phyloP scores from a whole-genome alignment of 2,888 invertebrate genomes.

The Spisula solida region DNA sequence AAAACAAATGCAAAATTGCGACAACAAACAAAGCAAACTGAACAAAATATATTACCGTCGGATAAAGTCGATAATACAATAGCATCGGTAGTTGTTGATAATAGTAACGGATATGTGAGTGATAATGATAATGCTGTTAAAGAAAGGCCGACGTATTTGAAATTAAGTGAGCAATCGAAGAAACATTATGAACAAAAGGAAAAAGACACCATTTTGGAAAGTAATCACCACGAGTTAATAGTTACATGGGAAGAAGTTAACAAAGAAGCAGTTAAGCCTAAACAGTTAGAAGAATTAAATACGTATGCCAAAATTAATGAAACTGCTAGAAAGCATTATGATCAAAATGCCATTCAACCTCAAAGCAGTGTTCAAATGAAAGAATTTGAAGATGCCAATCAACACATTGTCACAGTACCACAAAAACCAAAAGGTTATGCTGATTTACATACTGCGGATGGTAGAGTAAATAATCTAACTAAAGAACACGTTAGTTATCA shows the following conservation, averaged over 20 bases:
- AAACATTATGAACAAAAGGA: not conserved
- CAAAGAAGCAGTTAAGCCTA: not conserved
- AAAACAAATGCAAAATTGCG: not conserved
- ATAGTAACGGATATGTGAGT: not conserved
- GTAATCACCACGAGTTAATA: not conserved
- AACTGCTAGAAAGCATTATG: not conserved
- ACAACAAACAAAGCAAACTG: not conserved
- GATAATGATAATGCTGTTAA: not conserved
- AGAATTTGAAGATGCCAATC: not conserved
- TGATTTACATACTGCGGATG: not conserved
- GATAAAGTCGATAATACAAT: too few relatives aligned
- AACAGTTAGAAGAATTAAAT: not conserved
- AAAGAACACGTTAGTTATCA: not conserved
- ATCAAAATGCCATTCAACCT: not conserved
- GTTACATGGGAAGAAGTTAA: not conserved
- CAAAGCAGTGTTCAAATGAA: not conserved
- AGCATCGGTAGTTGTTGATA: not conserved
- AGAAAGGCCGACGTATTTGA: slow-evolving; percentile 6
- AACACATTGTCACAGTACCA: not conserved
- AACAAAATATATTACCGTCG: not conserved
- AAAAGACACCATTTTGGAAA: not conserved
- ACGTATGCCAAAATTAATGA: slow-evolving; percentile 6
- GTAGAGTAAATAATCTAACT: not conserved
- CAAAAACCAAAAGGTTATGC: not conserved
- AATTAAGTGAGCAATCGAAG: slow-evolving; percentile 6